These are phyloP conservation scores for Erebia epiphron DNA, from an alignment of 2,888 invertebrate genomes.

Conservation along the genomic window DNA sequence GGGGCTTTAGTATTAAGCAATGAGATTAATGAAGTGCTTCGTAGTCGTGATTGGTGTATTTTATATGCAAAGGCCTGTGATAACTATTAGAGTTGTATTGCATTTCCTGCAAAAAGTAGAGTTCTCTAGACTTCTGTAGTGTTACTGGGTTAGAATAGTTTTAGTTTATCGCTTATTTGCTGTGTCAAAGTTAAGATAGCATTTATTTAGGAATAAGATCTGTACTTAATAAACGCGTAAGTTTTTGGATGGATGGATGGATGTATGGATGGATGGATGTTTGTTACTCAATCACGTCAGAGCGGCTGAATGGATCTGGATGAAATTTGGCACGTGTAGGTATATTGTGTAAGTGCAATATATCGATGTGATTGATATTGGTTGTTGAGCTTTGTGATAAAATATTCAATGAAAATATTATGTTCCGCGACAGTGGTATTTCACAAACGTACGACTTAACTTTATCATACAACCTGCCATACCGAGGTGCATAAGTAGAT, in stretches of 20 bases:
- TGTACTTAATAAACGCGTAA: too few species aligned
- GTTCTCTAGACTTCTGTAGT: neutral
- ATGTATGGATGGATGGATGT: too few species aligned
- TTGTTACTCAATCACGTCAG: too few species aligned
- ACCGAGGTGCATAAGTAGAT: neutral
- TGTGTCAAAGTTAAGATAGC: neutral
- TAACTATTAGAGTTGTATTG: constrained; percentile 40
- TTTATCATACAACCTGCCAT: neutral
- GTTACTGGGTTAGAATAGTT: neutral
- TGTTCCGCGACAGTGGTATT: neutral
- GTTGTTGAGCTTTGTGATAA: too few species aligned
- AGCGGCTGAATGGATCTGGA: too few species aligned
- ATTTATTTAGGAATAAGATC: too few species aligned
- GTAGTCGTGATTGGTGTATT: constrained; percentile 61
- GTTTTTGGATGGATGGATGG: too few species aligned
- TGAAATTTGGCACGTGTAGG: too few species aligned
- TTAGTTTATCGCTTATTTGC: neutral
- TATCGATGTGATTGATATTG: too few species aligned
- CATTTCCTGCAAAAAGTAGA: constrained; percentile 30
- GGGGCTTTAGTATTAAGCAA: constrained; percentile 50
- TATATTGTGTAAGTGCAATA: too few species aligned
- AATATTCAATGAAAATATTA: too few species aligned
- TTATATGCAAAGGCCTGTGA: constrained; percentile 61
- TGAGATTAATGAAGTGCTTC: constrained; percentile 57
- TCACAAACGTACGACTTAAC: neutral